A percentile compares a stretch with the other conserved stretches of the same genome.
These are phyloP conservation scores for Felis chaus DNA, from an alignment of 2,113 vertebrate genomes.

Conservation along the genomic window DNA sequence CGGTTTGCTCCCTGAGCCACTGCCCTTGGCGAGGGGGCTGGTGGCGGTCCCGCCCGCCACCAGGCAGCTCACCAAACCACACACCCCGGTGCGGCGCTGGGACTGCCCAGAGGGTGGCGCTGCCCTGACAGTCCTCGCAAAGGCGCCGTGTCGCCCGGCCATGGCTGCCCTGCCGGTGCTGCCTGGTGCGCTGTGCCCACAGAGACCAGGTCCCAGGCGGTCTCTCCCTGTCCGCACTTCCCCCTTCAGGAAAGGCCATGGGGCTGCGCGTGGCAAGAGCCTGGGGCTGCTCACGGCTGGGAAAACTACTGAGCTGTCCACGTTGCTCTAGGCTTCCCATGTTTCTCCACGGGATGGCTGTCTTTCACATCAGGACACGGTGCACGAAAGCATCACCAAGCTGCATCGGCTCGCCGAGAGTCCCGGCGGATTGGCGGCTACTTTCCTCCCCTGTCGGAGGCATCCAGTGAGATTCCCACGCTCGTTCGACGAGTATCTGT, in stretches of 20 bases:
- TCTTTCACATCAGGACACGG: not conserved
- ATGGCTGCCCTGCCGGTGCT: rapidly evolving
- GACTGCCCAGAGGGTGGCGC: not conserved
- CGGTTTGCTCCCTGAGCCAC: too few species aligned
- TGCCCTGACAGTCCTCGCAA: not conserved
- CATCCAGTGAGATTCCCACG: not conserved
- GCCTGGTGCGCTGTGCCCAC: not conserved
- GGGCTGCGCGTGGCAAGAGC: rapidly evolving
- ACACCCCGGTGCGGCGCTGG: rapidly evolving
- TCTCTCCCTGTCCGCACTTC: not conserved
- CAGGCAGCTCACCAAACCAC: rapidly evolving
- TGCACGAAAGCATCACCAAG: rapidly evolving
- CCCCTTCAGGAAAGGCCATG: rapidly evolving
- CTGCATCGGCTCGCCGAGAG: not conserved
- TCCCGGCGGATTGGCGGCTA: not conserved
- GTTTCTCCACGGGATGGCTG: not conserved
- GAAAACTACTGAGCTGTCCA: not conserved
- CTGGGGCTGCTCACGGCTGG: rapidly evolving
- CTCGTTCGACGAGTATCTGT: too few species aligned
- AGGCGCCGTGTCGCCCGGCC: rapidly evolving
- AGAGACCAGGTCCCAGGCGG: rapidly evolving
- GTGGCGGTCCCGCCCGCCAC: not conserved
- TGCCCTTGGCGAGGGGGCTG: too few species aligned
- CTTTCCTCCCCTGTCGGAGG: not conserved
- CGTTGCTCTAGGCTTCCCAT: not conserved